A percentile compares a stretch with the other conserved stretches of the same genome.
Conservation (phyloP, 1,140 invertebrate species). For the Trypoxylus dichotomus region DNA sequence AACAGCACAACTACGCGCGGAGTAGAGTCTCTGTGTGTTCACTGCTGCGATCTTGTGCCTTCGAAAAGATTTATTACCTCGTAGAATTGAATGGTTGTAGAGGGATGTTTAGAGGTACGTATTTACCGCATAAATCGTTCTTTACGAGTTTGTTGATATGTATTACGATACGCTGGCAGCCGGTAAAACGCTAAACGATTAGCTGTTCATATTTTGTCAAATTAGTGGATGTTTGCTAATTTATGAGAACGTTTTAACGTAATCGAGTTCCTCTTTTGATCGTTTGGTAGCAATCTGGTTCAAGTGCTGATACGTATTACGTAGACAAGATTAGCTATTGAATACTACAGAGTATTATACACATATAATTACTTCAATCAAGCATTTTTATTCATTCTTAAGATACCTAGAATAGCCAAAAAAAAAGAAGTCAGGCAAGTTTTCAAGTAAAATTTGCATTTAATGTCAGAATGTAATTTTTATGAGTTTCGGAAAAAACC, state of each 20-base stretch:
- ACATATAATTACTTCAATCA: no score
- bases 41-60: constrained; percentile 39
- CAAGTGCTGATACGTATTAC: no score
- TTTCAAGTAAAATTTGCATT: no score
- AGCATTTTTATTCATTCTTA: no score
- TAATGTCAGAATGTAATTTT: no score
- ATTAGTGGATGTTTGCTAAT: constrained; percentile 8
- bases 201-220: constrained; percentile 22
- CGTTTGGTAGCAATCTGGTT: no score
- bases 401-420: no score
- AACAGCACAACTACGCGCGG: constrained; percentile 23
- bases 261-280: background rate
- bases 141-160: constrained; percentile 43
- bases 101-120: constrained; percentile 48
- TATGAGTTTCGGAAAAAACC: no score
- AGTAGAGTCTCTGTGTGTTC: background rate
- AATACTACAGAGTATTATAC: no score
- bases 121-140: constrained; percentile 48
- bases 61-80: constrained; percentile 46
- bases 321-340: no score
- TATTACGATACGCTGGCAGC: constrained; percentile 27
- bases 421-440: no score
- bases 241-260: background rate
- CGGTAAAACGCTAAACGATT: constrained; percentile 18
- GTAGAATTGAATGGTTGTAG: constrained; percentile 46